Conservation (phyloP, 2,113 vertebrate species). For the Brachyhypopomus occidentalis region DNA sequence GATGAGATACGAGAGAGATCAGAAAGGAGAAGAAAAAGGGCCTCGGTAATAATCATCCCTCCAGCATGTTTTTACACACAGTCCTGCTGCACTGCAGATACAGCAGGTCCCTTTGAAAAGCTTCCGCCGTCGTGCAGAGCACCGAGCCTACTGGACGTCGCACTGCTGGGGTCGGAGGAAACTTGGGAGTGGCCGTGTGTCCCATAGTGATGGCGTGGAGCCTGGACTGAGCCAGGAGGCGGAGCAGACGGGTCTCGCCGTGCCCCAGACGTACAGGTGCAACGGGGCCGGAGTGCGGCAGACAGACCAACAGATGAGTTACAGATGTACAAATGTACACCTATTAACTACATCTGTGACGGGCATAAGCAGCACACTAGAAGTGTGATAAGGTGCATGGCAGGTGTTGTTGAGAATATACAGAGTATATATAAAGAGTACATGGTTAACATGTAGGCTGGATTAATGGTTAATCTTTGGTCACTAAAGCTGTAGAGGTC, state of each 20-base stretch:
- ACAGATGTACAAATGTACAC: too few species aligned
- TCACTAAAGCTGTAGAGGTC: too few species aligned
- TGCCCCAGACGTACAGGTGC: background rate
- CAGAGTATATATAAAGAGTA: too few species aligned
- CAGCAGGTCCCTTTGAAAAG: background rate
- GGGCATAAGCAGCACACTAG: too few species aligned
- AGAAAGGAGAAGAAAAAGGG: constrained; percentile 14
- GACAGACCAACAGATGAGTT: too few species aligned
- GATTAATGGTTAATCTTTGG: too few species aligned
- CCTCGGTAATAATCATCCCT: constrained; percentile 28
- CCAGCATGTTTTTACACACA: background rate
- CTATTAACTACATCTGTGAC: too few species aligned
- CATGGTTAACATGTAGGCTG: too few species aligned
- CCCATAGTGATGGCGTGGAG: background rate
- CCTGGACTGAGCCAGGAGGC: background rate
- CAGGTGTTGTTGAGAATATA: too few species aligned
- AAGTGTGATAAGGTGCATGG: too few species aligned
- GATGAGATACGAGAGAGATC: constrained; percentile 2
- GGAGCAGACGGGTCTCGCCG: background rate
- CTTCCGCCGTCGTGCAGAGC: background rate
- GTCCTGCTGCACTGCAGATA: background rate
- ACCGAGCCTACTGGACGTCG: constrained; percentile 35
- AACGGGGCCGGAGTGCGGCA: background rate
- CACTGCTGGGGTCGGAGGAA: constrained; percentile 17
- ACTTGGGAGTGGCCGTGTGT: constrained; percentile 35